Conservation (phyloP, 2,888 invertebrate genomes). For the Dolichopus griseipennis region DNA sequence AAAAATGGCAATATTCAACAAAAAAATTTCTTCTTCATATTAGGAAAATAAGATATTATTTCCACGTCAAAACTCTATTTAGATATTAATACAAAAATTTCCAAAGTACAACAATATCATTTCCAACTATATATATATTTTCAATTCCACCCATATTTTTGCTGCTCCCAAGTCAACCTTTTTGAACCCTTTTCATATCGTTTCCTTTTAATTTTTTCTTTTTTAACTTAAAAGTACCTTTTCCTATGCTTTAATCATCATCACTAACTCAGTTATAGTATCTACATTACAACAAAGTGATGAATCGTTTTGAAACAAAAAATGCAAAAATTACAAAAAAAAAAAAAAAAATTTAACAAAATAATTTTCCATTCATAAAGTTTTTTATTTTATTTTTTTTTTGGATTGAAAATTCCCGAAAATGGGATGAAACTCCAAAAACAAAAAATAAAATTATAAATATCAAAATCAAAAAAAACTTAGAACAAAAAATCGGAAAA, state of each 20-base stretch:
- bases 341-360: not conserved
- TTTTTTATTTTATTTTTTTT: not conserved
- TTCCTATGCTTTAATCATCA: not conserved
- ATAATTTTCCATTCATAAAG: not conserved
- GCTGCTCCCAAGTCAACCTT: conserved; percentile 2
- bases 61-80: too few relatives aligned
- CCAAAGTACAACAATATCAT: too few relatives aligned
- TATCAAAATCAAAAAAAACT: not conserved
- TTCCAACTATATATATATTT: not conserved
- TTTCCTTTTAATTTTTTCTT: not conserved
- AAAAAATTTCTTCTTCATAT: too few relatives aligned
- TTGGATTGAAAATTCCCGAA: not conserved
- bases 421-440: not conserved
- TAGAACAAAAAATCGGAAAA: not conserved
- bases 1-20: too few relatives aligned
- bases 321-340: not conserved
- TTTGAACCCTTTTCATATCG: not conserved
- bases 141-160: not conserved
- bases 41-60: too few relatives aligned
- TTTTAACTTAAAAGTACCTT: not conserved
- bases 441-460: not conserved
- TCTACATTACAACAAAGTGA: not conserved
- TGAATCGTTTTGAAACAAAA: not conserved
- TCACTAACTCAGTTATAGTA: not conserved
- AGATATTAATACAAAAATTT: too few relatives aligned